Base-by-base conservation (phyloP, 1,140 invertebrate species). In the Drosophila orosa region DNA sequence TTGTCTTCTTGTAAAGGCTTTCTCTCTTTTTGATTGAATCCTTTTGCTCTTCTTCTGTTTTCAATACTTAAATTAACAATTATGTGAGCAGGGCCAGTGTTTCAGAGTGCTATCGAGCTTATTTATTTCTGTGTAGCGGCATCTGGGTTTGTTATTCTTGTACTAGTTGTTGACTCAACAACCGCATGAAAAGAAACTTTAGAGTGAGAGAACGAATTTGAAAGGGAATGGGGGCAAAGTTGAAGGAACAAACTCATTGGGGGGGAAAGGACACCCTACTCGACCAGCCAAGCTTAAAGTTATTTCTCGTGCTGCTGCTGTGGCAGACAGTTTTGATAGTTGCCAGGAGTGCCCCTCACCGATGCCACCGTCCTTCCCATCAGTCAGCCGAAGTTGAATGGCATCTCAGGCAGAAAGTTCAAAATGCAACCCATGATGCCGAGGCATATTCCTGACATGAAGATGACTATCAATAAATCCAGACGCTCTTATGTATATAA, bases 251-350 rank as follows among this genome's bases (percentile, higher is more conserved):
- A 50, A 56, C 22, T 52, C 22, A 31, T 31, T 25, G 22, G 27
- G 24, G 12, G n/a, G 25, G 29, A 63, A 42, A 60, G 62, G 24
- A 42, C 33, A 31, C 40, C 25, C 48, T 55, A 55, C 33, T 39
- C 39, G 27, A 35, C 33, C 29, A 58, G 40, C 22, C 50, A 25
- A 44, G 65, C 59, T 66, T 62, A 73, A 75, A 87, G 66, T 61
- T 66, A 27, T 48, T 54, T 27, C 31, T 48, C 37, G 7, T 44
- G 47, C 62, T 61, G 59, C 44, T 62, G 61, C 82, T 86, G 82
- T 45, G 48, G 61, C 75, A 86, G 82, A 86, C 82, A 87, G 78
- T 87, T 86, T 82, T 76, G 83, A 75, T 86, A 75, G 82, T 80
- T 80, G 61, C 48, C 56, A 27, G 44, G 50, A 73, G 67, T 42